phyloP scores from a whole-genome alignment of 2,888 invertebrate species.

The Eupithecia subfuscata region DNA sequence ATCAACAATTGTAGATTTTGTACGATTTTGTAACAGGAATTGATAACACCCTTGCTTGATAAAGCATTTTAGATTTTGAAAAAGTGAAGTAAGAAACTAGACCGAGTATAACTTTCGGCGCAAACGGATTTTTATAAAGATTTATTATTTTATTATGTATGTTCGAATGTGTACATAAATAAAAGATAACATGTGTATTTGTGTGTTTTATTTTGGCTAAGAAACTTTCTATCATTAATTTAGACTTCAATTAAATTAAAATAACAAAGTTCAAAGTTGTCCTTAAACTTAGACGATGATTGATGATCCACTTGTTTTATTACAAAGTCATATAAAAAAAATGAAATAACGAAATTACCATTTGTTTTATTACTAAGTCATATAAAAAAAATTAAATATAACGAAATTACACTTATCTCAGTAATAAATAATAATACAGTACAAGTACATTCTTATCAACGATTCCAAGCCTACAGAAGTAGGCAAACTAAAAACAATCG shows the following conservation, averaged over 20 bases:
- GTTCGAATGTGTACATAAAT: slow-evolving; percentile 69
- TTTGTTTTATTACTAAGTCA: not conserved
- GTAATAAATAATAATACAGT: not conserved
- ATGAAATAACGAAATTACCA: not conserved
- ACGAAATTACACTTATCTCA: not conserved
- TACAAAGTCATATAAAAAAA: not conserved
- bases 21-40: slow-evolving; percentile 35
- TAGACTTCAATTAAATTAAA: not conserved
- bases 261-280: not conserved
- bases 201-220: slow-evolving; percentile 43
- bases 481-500: not conserved
- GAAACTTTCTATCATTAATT: not conserved
- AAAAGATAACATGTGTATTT: slow-evolving; percentile 63
- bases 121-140: slow-evolving; percentile 62
- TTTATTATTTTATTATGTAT: slow-evolving; percentile 57
- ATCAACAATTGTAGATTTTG: slow-evolving; percentile 32
- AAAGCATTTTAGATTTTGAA: not conserved
- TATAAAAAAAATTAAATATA: not conserved
- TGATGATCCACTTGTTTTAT: slow-evolving; percentile 1
- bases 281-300: not conserved
- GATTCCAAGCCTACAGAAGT: not conserved
- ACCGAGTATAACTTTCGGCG: slow-evolving; percentile 48
- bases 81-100: not conserved
- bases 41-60: slow-evolving; percentile 11
- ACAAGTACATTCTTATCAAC: not conserved